A percentile compares a stretch with the other conserved stretches of the same genome.
These are phyloP conservation scores for Naja naja DNA, from an alignment of 2,113 vertebrate species.

Conservation along the genomic window DNA sequence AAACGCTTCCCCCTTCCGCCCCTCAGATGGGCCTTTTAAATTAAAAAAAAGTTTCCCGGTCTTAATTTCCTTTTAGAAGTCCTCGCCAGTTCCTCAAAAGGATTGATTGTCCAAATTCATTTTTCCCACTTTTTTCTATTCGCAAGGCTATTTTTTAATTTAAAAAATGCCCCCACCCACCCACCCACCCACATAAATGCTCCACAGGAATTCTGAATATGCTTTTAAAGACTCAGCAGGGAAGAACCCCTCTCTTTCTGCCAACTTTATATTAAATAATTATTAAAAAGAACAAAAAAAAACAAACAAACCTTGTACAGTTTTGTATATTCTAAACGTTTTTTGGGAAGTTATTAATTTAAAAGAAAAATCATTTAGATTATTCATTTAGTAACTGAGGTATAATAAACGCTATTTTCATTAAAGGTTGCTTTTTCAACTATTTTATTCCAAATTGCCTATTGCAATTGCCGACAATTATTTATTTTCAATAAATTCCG, in stretches of 20 bases:
- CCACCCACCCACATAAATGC: neutral
- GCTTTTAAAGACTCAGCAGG: conserved; percentile 57
- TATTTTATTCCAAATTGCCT: conserved; percentile 96
- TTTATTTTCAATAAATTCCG: conserved; percentile 99
- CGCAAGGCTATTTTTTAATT: neutral
- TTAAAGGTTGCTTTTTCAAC: conserved; percentile 94
- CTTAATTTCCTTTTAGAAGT: neutral
- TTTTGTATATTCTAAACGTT: conserved; percentile 93
- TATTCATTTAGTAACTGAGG: conserved; percentile 97
- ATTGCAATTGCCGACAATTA: conserved; percentile 90
- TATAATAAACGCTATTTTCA: conserved; percentile 97
- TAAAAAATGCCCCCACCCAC: no score
- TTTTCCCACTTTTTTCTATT: no score
- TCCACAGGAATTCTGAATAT: conserved; percentile 49
- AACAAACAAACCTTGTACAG: conserved; percentile 79
- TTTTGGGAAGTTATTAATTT: conserved; percentile 96
- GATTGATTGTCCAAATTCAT: neutral
- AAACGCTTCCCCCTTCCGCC: neutral
- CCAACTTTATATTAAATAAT: conserved; percentile 75
- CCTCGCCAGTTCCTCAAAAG: neutral
- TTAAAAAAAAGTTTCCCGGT: neutral
- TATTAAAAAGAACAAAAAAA: neutral
- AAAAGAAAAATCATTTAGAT: conserved; percentile 92
- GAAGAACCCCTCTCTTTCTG: conserved; percentile 84
- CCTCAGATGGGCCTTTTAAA: neutral